Conservation (phyloP, 2,113 vertebrate genomes). For the Ictalurus punctatus region DNA sequence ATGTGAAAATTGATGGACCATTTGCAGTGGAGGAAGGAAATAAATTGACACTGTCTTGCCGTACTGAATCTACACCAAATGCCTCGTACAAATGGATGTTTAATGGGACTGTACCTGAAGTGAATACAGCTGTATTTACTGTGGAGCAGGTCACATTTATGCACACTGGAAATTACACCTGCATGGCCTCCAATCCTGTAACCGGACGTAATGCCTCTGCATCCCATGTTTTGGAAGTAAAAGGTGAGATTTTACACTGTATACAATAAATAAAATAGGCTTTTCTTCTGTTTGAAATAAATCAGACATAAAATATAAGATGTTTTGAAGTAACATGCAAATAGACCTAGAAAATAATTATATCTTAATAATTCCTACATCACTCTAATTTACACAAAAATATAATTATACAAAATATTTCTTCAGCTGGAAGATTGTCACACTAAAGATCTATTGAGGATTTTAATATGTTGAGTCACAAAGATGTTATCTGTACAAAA, state of each 20-base stretch:
- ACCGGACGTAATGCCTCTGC: not conserved
- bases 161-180: slow-evolving; percentile 56
- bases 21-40: not conserved
- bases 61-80: slow-evolving; percentile 55
- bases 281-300: no score
- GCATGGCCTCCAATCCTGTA: slow-evolving; percentile 30
- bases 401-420: no score
- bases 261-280: no score
- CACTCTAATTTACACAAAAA: no score
- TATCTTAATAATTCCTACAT: no score
- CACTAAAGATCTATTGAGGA: no score
- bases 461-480: no score
- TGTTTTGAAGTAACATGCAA: no score
- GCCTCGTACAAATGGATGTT: slow-evolving; percentile 58
- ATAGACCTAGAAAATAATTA: no score
- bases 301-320: no score
- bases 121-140: slow-evolving; percentile 16
- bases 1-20: slow-evolving; percentile 52
- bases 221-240: slow-evolving; percentile 3
- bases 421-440: no score
- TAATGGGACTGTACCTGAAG: slow-evolving; percentile 43
- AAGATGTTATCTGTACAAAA: no score
- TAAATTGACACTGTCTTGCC: slow-evolving; percentile 49
- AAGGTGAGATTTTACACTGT: not conserved
- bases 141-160: not conserved